Evolutionary conservation across 1,140 invertebrate genomes (phyloP).

Genomic region (Diorhabda sublineata): DNA sequence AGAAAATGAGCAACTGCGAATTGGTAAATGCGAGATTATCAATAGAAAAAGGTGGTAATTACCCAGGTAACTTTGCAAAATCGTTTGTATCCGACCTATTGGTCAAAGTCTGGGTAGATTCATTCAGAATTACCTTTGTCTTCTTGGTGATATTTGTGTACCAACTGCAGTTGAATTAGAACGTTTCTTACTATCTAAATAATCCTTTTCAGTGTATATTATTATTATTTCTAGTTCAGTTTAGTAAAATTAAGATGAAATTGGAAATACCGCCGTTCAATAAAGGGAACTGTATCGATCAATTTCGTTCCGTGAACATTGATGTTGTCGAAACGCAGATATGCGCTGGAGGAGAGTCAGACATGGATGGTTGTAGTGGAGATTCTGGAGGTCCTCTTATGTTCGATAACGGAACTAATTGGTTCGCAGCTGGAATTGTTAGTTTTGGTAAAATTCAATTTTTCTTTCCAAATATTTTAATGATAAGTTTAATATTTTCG

Average conservation of each 20-base stretch:
- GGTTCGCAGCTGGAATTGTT: slow-evolving; percentile 53
- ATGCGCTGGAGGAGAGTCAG: slow-evolving; percentile 50
- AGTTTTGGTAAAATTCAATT: slow-evolving; percentile 49
- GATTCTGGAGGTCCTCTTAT: slow-evolving; percentile 62
- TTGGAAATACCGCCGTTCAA: slow-evolving; percentile 37
- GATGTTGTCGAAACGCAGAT: slow-evolving; percentile 42
- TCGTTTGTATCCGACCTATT: too few species aligned
- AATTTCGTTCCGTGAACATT: slow-evolving; percentile 38
- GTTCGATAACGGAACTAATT: slow-evolving; percentile 35
- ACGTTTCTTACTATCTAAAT: too few species aligned
- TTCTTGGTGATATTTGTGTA: too few species aligned
- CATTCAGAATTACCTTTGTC: too few species aligned
- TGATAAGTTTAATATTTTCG: too few species aligned
- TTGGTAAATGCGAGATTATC: too few species aligned
- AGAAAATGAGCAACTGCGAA: too few species aligned
- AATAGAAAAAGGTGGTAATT: too few species aligned
- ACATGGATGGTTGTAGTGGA: slow-evolving; percentile 53
- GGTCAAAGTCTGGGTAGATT: too few species aligned
- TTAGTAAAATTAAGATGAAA: slow-evolving; percentile 44
- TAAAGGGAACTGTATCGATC: slow-evolving; percentile 30
- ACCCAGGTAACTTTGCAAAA: too few species aligned
- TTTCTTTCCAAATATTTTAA: too few species aligned
- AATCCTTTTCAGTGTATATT: background rate
- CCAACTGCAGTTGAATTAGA: too few species aligned
- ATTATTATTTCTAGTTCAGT: slow-evolving; percentile 9